A percentile compares a stretch with the other conserved stretches of the same genome.
These are phyloP conservation scores for Unio pictorum DNA, from an alignment of 2,888 invertebrate genomes.

Conservation along the genomic window DNA sequence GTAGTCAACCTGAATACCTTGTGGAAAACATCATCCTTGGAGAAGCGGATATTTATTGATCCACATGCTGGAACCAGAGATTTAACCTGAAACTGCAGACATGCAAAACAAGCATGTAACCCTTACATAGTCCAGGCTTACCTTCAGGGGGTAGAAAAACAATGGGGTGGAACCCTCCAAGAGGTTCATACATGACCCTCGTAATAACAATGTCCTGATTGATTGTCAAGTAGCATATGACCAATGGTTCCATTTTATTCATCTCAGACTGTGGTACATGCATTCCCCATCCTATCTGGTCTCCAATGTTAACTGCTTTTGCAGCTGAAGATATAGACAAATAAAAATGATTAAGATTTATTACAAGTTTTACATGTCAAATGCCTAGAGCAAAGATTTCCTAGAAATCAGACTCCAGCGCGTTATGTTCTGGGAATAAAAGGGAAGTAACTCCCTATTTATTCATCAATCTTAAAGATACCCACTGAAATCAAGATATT, in stretches of 20 bases:
- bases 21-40: no score
- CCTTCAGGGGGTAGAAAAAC: constrained; percentile 56
- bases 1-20: no score
- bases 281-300: constrained; percentile 66
- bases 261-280: constrained; percentile 53
- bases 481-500: no score
- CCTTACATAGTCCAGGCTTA: constrained; percentile 12
- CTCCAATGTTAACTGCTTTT: constrained; percentile 54
- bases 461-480: no score
- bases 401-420: background rate
- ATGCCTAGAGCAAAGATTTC: background rate
- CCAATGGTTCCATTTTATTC: constrained; percentile 51
- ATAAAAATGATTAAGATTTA: background rate
- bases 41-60: no score
- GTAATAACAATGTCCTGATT: constrained; percentile 62
- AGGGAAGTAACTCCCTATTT: no score
- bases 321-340: constrained; percentile 40
- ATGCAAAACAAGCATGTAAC: no score
- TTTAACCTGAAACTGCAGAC: no score
- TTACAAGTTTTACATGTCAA: background rate
- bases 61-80: no score
- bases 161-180: constrained; percentile 65
- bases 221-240: constrained; percentile 66
- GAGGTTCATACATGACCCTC: constrained; percentile 64
- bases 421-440: no score